Base-by-base conservation (phyloP, 2,797 vertebrate genomes). In the Thamnophis elegans region DNA sequence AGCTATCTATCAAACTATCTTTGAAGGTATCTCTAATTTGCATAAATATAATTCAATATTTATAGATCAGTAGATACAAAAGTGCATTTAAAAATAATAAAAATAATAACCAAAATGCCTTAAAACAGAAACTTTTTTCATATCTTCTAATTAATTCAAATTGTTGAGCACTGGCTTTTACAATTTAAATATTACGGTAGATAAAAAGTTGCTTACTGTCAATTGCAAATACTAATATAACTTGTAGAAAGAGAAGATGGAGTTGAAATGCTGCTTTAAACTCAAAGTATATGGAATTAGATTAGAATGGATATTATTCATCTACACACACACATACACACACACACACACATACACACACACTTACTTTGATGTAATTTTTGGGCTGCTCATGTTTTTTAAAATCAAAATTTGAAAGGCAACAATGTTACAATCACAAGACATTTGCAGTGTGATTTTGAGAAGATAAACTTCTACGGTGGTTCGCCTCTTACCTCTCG, bases 21-120 rank as follows among this genome's bases (percentile, higher is more conserved):
- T 94, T 16, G 3, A 92, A 73, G 92, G 90, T 94, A 54, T 94
- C 95, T 94, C 85, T 96, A 89, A 95, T 96, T 93, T 97, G 78
- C 94, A 95, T 96, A 96, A 95, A 96, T 93, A 94, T 91, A 91
- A 91, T 89, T 95, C 93, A 94, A 93, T 95, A 94, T 96, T 96
- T 96, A 94, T 92, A 95, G 95, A 96, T 94, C 92, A 92, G 91
- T 94, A 95, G 73, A 92, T 93, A 94, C 55, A 95, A 95, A 93
- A 93, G 89, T 18, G 2, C 68, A 28, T 93, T 97, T 97, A 94
- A 94, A 96, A 94, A 94, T 94, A 92, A 94, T 97, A 94, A 94
- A 96, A 94, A 94, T 94, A 92, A 94, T 47, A 95, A 92, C 89
- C 92, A 92, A 97, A 96, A 91, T 92, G 90, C 94, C 91, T 95